Evolutionary conservation across 1,140 invertebrate species (phyloP).

Genomic region (Tyrophagus putrescentiae): DNA sequence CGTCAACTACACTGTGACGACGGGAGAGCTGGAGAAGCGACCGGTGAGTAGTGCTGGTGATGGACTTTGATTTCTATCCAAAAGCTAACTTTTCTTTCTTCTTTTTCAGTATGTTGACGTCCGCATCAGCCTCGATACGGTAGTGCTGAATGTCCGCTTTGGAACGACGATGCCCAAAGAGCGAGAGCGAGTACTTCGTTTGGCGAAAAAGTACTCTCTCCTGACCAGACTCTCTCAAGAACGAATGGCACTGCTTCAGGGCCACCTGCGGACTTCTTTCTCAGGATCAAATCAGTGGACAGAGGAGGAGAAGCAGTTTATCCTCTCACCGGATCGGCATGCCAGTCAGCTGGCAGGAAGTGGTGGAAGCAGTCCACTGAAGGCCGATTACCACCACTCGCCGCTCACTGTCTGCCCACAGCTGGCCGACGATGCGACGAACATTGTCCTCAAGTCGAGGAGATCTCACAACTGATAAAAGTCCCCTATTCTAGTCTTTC

Average conservation of each 20-base stretch:
- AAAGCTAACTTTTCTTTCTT: too few relatives aligned
- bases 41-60: constrained; percentile 12
- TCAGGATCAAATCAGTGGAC: constrained; percentile 46
- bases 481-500: too few relatives aligned
- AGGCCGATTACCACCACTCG: background rate
- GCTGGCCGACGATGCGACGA: background rate
- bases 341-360: background rate
- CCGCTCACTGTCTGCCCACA: too few relatives aligned
- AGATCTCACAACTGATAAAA: background rate
- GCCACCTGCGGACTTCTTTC: too few relatives aligned
- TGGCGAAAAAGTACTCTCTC: constrained; percentile 65
- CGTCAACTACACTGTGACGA: constrained; percentile 87
- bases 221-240: constrained; percentile 80
- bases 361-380: background rate
- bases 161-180: constrained; percentile 73
- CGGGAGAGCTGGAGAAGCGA: too few relatives aligned
- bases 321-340: background rate
- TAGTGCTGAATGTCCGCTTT: constrained; percentile 76
- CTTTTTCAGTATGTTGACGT: constrained; percentile 40
- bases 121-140: constrained; percentile 65
- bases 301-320: constrained; percentile 63
- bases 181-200: constrained; percentile 48
- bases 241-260: constrained; percentile 48
- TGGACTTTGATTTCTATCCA: too few relatives aligned
- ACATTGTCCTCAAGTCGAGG: constrained; percentile 6